phyloP scores from a whole-genome alignment of 2,888 invertebrate species.

The Xiphydria camelus region DNA sequence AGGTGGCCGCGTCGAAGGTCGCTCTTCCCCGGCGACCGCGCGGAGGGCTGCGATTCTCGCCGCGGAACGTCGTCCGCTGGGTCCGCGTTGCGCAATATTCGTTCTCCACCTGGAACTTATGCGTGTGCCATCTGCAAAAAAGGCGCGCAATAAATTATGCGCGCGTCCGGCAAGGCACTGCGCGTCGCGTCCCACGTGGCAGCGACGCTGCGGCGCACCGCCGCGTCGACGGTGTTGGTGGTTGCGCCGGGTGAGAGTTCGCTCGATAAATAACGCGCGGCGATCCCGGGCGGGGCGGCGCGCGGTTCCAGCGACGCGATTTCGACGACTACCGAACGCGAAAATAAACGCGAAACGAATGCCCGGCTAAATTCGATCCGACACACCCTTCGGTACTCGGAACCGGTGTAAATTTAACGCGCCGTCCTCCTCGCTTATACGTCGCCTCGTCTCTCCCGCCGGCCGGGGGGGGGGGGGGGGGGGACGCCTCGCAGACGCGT shows the following conservation, averaged over 20 bases:
- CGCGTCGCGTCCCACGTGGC: slow-evolving; percentile 36
- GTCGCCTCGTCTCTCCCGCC: too few relatives aligned
- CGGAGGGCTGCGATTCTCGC: too few relatives aligned
- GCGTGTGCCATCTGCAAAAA: slow-evolving; percentile 33
- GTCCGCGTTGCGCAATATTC: too few relatives aligned
- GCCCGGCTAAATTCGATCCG: slow-evolving; percentile 30
- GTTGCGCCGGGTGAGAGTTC: slow-evolving; percentile 31
- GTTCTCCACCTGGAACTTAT: too few relatives aligned
- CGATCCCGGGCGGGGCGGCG: slow-evolving; percentile 10
- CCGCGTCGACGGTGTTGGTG: too few relatives aligned
- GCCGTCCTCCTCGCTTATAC: slow-evolving; percentile 11
- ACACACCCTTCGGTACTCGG: slow-evolving; percentile 32
- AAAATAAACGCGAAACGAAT: slow-evolving; percentile 32
- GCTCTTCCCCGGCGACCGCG: too few relatives aligned
- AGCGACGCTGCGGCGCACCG: slow-evolving; percentile 13
- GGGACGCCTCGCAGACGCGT: too few relatives aligned
- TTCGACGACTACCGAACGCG: slow-evolving; percentile 27
- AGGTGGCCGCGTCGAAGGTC: too few relatives aligned
- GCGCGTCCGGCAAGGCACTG: slow-evolving; percentile 23
- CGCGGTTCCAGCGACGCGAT: slow-evolving; percentile 16
- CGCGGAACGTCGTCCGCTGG: neutral
- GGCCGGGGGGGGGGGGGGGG: too few relatives aligned
- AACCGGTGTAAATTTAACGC: slow-evolving; percentile 30
- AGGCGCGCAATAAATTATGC: slow-evolving; percentile 42
- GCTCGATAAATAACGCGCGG: slow-evolving; percentile 40